These are phyloP conservation scores for Xenus cinereus DNA, from an alignment of 2,113 vertebrate species.

Conservation along the genomic window DNA sequence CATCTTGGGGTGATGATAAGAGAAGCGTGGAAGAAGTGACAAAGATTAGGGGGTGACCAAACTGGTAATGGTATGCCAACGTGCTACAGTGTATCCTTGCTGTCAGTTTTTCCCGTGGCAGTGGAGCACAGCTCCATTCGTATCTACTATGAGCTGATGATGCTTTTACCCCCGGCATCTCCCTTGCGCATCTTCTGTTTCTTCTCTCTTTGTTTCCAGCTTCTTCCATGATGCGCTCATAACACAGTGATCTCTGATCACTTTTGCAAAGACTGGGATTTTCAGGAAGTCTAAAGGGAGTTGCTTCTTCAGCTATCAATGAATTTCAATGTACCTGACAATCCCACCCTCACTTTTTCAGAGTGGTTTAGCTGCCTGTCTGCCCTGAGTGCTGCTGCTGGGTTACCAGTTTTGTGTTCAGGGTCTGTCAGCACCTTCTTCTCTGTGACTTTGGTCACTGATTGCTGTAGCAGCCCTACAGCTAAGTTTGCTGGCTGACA, in stretches of 20 bases:
- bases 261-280: neutral
- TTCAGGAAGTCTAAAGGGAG: neutral
- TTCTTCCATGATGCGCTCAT: neutral
- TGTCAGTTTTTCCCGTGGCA: neutral
- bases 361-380: rapidly evolving
- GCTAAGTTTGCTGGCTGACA: neutral
- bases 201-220: neutral
- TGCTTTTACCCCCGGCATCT: neutral
- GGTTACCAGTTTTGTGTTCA: neutral
- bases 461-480: neutral
- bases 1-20: neutral
- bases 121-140: neutral
- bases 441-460: neutral
- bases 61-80: neutral
- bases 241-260: neutral
- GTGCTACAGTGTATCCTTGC: neutral
- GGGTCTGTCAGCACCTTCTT: neutral
- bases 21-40: neutral
- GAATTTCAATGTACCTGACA: neutral
- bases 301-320: neutral
- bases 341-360: neutral
- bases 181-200: neutral
- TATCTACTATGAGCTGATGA: neutral
- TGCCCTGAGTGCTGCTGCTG: neutral
- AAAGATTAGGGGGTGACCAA: neutral